Evolutionary conservation across 2,797 vertebrate genomes (phyloP).

Genomic region (Brachymystax lenok): DNA sequence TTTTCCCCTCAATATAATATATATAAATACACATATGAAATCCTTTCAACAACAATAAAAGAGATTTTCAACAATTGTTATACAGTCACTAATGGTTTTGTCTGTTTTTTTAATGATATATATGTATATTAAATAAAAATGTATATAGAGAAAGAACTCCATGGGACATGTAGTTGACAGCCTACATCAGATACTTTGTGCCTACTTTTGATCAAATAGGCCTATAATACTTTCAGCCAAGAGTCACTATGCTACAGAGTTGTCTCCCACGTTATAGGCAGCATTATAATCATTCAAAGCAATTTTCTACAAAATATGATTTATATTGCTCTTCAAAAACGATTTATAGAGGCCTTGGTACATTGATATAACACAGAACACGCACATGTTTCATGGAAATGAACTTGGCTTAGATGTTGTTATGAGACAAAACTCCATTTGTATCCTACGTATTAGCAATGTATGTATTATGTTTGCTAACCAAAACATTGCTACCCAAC

Average conservation of each 20-base stretch:
- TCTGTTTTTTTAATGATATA: conserved; percentile 71
- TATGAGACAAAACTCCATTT: too few species aligned
- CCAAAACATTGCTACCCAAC: conserved; percentile 44
- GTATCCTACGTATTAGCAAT: conserved; percentile 52
- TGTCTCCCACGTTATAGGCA: conserved; percentile 73
- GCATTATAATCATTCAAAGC: conserved; percentile 70
- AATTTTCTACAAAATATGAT: conserved; percentile 74
- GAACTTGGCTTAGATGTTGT: conserved; percentile 47
- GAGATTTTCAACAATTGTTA: conserved; percentile 80
- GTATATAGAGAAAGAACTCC: conserved; percentile 68
- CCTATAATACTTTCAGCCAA: not conserved
- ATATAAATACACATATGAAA: conserved; percentile 88
- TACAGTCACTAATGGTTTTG: conserved; percentile 74
- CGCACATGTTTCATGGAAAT: conserved; percentile 35
- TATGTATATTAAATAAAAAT: conserved; percentile 74
- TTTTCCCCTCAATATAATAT: conserved; percentile 82
- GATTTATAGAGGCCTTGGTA: conserved; percentile 70
- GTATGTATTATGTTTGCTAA: conserved; percentile 52
- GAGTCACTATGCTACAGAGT: conserved; percentile 79
- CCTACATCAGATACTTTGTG: conserved; percentile 56
- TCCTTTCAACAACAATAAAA: conserved; percentile 78
- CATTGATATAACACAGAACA: conserved; percentile 54
- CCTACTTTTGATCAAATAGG: conserved; percentile 46
- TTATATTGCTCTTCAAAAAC: conserved; percentile 82
- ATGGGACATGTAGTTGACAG: conserved; percentile 5